Percentiles rank a stretch among this genome's conserved stretches.
Evolutionary conservation across 2,797 vertebrate species (phyloP).

Genomic region (Distichodus sexfasciatus): DNA sequence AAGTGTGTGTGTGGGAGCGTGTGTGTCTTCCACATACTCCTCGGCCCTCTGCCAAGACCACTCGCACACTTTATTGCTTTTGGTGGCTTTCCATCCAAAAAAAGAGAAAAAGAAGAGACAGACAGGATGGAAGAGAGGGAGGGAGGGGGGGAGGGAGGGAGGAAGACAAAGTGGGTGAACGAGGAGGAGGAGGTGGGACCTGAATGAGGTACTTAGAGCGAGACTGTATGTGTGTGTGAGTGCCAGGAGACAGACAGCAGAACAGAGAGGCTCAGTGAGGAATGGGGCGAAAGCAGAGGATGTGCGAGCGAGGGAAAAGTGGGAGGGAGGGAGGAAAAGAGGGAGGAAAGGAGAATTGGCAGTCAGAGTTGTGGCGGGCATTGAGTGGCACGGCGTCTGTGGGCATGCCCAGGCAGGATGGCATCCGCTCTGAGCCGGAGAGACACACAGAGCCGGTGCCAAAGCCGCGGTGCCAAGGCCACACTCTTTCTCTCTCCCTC

Average conservation of each 20-base stretch:
- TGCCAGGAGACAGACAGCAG: conserved; percentile 21
- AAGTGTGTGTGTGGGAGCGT: conserved; percentile 41
- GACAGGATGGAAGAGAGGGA: conserved; percentile 35
- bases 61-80: conserved; percentile 70
- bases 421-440: conserved; percentile 59
- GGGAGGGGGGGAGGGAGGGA: conserved; percentile 61
- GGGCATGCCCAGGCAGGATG: conserved; percentile 68
- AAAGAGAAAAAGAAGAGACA: conserved; percentile 54
- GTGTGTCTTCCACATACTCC: conserved; percentile 66
- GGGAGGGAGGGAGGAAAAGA: conserved; percentile 32
- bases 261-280: conserved; percentile 1
- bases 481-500: conserved; percentile 43
- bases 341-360: conserved; percentile 4
- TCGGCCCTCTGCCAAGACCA: conserved; percentile 68
- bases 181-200: conserved; percentile 47
- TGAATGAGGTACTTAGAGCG: conserved; percentile 33
- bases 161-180: conserved; percentile 52
- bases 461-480: conserved; percentile 51
- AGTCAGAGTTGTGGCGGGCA: conserved; percentile 29
- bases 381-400: conserved; percentile 54
- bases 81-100: conserved; percentile 59
- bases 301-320: conserved; percentile 31
- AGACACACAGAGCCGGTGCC: not conserved
- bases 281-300: not conserved
- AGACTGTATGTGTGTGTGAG: not conserved